These are phyloP conservation scores for Ifrita kowaldi DNA, from an alignment of 2,113 vertebrate species.

Conservation along the genomic window DNA sequence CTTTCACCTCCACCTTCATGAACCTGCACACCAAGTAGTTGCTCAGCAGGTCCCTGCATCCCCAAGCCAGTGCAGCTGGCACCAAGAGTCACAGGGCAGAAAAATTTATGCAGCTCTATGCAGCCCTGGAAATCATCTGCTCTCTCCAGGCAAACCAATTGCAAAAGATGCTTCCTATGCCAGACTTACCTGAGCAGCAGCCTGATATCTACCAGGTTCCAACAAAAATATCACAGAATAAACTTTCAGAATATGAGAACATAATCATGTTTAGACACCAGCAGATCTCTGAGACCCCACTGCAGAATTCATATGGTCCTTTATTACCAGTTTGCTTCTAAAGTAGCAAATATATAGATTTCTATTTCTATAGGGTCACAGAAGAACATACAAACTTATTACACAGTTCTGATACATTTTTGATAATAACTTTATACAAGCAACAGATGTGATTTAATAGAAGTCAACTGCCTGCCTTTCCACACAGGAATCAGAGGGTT, in stretches of 20 bases:
- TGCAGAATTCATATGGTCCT: not conserved
- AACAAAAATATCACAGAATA: not conserved
- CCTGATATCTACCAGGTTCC: not conserved
- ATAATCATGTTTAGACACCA: not conserved
- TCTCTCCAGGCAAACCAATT: not conserved
- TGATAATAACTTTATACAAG: not conserved
- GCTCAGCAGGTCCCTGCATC: not conserved
- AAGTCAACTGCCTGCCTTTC: constrained; percentile 14
- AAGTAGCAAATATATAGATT: not conserved
- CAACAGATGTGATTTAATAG: constrained; percentile 22
- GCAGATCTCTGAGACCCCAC: not conserved
- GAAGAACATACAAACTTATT: not conserved
- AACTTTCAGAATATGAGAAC: not conserved
- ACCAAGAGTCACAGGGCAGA: not conserved
- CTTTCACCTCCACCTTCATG: not conserved
- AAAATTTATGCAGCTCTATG: not conserved
- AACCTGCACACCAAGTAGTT: not conserved
- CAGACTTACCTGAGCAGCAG: not conserved
- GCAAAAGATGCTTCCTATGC: not conserved
- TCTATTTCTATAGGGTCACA: not conserved
- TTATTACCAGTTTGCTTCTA: not conserved
- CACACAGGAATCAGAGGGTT: not conserved
- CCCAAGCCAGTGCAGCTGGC: not conserved
- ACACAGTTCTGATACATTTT: not conserved
- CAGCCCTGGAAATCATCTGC: not conserved